Evolutionary conservation across 2,888 invertebrate species (phyloP).

Genomic region (Drosophila buzzatii): DNA sequence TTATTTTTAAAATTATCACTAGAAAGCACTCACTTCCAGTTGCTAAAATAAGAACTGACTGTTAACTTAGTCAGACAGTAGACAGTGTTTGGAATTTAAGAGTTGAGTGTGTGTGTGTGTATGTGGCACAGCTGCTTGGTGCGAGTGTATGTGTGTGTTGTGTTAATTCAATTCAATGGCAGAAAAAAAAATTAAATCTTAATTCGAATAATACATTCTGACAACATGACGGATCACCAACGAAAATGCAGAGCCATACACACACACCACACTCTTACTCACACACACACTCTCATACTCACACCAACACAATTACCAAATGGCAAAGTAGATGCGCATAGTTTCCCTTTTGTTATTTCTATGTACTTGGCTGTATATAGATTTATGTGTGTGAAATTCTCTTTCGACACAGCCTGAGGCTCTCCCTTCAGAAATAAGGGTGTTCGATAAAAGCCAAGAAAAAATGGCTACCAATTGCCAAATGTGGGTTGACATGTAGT

Average conservation of each 20-base stretch:
- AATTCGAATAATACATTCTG: constrained; percentile 86
- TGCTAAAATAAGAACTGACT: constrained; percentile 46
- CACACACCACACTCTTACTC: constrained; percentile 38
- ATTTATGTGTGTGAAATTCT: constrained; percentile 20
- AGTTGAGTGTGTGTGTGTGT: not conserved
- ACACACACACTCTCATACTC: constrained; percentile 26
- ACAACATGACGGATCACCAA: constrained; percentile 86
- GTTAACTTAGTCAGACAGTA: constrained; percentile 44
- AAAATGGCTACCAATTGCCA: constrained; percentile 76
- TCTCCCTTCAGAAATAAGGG: constrained; percentile 69
- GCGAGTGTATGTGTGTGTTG: constrained; percentile 29
- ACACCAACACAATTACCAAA: constrained; percentile 45
- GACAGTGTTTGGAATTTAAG: constrained; percentile 14
- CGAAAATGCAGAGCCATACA: constrained; percentile 78
- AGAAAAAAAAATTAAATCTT: constrained; percentile 85
- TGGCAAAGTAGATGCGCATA: constrained; percentile 54
- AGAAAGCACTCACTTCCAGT: constrained; percentile 15
- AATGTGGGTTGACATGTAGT: constrained; percentile 61
- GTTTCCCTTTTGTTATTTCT: constrained; percentile 65
- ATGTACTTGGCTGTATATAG: constrained; percentile 30
- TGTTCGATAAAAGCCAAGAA: constrained; percentile 69
- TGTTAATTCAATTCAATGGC: constrained; percentile 79
- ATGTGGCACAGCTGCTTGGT: constrained; percentile 46
- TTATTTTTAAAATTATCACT: constrained; percentile 33
- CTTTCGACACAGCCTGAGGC: constrained; percentile 44